Evolutionary conservation across 2,797 vertebrate species (phyloP).

Genomic region (Potorous gilbertii): DNA sequence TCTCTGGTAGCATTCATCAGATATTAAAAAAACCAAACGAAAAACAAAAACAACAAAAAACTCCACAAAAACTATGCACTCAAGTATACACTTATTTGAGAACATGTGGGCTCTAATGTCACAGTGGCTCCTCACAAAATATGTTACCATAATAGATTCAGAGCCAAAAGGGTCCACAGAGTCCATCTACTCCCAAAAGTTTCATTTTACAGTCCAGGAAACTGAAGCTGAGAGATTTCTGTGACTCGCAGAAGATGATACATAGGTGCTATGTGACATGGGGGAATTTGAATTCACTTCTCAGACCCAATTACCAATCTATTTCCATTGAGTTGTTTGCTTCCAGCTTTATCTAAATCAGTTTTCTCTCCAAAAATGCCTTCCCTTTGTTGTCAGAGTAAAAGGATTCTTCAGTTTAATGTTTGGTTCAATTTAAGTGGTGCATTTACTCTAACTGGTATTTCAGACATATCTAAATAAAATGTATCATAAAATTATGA

Average conservation of each 20-base stretch:
- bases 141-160: neutral
- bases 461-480: neutral
- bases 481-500: neutral
- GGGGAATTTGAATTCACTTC: neutral
- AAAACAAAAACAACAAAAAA: neutral
- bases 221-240: neutral
- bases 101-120: neutral
- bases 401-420: neutral
- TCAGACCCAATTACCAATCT: neutral
- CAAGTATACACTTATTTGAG: neutral
- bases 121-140: neutral
- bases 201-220: neutral
- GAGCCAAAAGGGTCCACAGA: neutral
- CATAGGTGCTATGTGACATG: neutral
- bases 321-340: neutral
- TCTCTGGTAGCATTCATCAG: neutral
- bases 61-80: neutral
- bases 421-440: neutral
- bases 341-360: neutral
- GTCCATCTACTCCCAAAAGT: neutral
- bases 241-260: neutral
- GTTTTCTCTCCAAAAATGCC: neutral
- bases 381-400: neutral
- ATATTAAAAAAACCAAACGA: neutral
- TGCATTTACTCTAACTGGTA: neutral